phyloP scores from a whole-genome alignment of 2,888 invertebrate species.

The Amiota minor region DNA sequence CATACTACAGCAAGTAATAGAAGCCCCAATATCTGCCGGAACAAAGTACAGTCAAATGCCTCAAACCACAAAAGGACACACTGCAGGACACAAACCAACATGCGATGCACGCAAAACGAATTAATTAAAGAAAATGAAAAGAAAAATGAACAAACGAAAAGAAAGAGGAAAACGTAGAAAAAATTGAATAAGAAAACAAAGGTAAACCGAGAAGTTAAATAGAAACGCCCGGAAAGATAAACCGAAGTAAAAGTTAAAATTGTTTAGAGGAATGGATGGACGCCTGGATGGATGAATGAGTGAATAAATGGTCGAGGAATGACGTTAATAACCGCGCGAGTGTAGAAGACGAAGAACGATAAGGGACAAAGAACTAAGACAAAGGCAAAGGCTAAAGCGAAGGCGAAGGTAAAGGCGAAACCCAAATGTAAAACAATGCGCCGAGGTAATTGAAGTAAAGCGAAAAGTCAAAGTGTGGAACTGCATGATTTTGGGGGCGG shows the following conservation, averaged over 20 bases:
- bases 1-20: too few species aligned
- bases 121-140: constrained; percentile 61
- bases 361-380: neutral
- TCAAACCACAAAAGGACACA: constrained; percentile 14
- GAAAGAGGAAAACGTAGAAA: constrained; percentile 57
- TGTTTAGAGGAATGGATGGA: constrained; percentile 53
- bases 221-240: constrained; percentile 58
- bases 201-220: constrained; percentile 66
- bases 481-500: neutral
- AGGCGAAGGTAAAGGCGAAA: constrained; percentile 25
- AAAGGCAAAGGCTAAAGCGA: constrained; percentile 19
- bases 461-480: constrained; percentile 10
- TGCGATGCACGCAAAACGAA: constrained; percentile 47
- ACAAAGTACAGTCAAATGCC: neutral
- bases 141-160: constrained; percentile 46
- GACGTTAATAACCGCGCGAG: neutral
- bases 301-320: neutral
- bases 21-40: too few species aligned
- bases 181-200: constrained; percentile 42
- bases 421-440: constrained; percentile 21
- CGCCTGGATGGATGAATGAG: too few species aligned
- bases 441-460: constrained; percentile 16
- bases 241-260: constrained; percentile 63
- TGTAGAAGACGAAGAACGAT: neutral
- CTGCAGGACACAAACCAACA: constrained; percentile 25